Base-by-base conservation (phyloP, 2,113 vertebrate species). In the Condylura cristata region DNA sequence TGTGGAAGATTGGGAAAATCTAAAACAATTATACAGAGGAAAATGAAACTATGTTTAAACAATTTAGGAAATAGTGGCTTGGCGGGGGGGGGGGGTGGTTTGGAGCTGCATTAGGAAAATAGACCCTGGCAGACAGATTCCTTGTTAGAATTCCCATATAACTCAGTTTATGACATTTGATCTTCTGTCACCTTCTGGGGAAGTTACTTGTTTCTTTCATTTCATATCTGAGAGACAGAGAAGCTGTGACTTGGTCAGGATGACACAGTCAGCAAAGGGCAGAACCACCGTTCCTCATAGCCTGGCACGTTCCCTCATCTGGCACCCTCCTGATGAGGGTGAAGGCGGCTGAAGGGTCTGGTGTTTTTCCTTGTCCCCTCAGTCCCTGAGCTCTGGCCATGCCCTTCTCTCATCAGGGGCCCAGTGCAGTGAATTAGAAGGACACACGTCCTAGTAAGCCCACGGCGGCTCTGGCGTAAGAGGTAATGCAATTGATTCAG, bases 401-500 rank as follows among this genome's bases (percentile, higher is more conserved):
- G 58, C 14, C 16, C 48, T 3, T 2, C 28, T 10, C 48, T 61
- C 46, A 26, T 7, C 26, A 56, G 7, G 11, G 37, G 18, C 28
- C n/a, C 44, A 2, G 51, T 28, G 9, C 14, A 5, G 32, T 81
- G 74, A 60, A 26, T 32, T 9, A 0, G 70, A 90, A 83, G 87
- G 48, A 6, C 11, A 3, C 65, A 10, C 2, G 17, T 65, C 72
- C 7, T 32, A 26, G 34, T 0, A 32, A 89, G 86, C 86, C 61
- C 28, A 37, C 70, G 83, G 90, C 92, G 37, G 51, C 63, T 72
- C 46, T 89, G 86, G 71, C 12, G 0, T 86, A 51, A 93, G 89
- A 89, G 71, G 89, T 94, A 91, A 95, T 79, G 79, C 74, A 80
- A 60, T 95, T 4, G 37, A 95, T 95, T 96, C 75, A 66, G 86